Conservation (phyloP, 2,888 invertebrate species). For the Teleogryllus oceanicus region DNA sequence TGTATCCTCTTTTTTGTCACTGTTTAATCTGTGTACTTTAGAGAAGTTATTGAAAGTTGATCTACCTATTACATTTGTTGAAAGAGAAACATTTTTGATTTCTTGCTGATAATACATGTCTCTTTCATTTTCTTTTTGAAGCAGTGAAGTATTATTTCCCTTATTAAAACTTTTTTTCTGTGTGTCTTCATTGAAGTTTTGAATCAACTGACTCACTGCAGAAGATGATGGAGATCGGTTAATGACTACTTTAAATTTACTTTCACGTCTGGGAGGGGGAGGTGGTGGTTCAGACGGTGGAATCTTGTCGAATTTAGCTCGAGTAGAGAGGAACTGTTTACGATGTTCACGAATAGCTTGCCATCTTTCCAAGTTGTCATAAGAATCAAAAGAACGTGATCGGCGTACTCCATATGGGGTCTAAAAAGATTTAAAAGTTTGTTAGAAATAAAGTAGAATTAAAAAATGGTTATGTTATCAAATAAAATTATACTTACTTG, state of each 20-base stretch:
- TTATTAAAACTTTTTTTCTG: too few relatives aligned
- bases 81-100: too few relatives aligned
- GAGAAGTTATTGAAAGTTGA: too few relatives aligned
- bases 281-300: not conserved
- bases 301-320: not conserved
- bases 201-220: not conserved
- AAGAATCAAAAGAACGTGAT: not conserved
- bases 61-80: too few relatives aligned
- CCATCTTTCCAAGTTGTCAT: not conserved
- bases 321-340: not conserved
- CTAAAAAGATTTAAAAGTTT: not conserved
- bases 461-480: too few relatives aligned
- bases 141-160: too few relatives aligned
- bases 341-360: not conserved
- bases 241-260: not conserved
- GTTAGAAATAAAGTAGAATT: too few relatives aligned
- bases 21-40: too few relatives aligned
- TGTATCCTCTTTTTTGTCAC: not conserved
- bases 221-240: not conserved
- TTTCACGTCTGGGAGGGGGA: not conserved
- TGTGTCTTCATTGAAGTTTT: too few relatives aligned
- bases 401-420: not conserved
- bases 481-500: too few relatives aligned
- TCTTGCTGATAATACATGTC: too few relatives aligned
- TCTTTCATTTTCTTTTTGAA: too few relatives aligned